A percentile compares a stretch with the other conserved stretches of the same genome.
Evolutionary conservation across 2,888 invertebrate species (phyloP).

Genomic region (Drosophila neutralis): DNA sequence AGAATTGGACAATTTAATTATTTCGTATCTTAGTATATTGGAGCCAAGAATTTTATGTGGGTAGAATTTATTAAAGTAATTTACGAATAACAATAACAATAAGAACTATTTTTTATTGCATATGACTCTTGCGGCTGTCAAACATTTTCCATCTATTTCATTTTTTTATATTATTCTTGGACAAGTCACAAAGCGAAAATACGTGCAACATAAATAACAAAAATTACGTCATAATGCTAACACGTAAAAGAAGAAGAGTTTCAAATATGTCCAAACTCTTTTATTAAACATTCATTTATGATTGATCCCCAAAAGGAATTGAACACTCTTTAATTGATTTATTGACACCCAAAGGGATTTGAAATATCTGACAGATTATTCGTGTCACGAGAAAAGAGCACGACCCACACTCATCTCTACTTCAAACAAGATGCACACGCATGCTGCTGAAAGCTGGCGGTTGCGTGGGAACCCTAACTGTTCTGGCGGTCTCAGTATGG

Average conservation of each 20-base stretch:
- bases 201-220: not conserved
- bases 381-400: not conserved
- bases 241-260: not conserved
- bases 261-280: not conserved
- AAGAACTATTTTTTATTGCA: not conserved
- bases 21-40: too few species aligned
- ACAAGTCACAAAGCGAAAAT: not conserved
- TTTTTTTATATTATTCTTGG: not conserved
- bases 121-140: not conserved
- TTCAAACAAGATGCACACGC: not conserved
- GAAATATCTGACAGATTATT: not conserved
- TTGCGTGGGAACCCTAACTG: constrained; percentile 62
- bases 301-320: not conserved
- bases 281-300: not conserved
- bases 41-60: too few species aligned
- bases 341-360: not conserved
- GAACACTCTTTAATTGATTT: too few species aligned
- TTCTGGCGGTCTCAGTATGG: not conserved
- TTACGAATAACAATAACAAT: not conserved
- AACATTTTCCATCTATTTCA: not conserved
- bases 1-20: too few species aligned
- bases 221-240: not conserved
- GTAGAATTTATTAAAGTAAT: too few species aligned
- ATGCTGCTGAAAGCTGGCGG: constrained; percentile 15
- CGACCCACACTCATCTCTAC: not conserved